These are phyloP conservation scores for Ramphastos sulfuratus DNA, from an alignment of 2,113 vertebrate species.

Conservation along the genomic window DNA sequence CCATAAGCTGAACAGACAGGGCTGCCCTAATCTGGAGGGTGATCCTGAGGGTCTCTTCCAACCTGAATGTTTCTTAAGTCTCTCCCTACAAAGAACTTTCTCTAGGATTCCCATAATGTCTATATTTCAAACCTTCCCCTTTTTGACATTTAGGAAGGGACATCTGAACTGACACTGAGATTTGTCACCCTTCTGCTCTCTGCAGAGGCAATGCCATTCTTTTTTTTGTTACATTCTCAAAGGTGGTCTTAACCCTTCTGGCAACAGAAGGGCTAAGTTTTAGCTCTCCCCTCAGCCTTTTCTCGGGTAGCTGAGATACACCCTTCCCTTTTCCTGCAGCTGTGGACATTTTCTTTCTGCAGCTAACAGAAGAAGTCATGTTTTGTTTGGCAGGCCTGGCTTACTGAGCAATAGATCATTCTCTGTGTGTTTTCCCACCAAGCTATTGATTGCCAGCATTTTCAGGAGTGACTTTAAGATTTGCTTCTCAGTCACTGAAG, in stretches of 20 bases:
- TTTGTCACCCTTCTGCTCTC: not conserved
- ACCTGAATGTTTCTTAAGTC: not conserved
- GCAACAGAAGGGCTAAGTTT: not conserved
- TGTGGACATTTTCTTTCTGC: not conserved
- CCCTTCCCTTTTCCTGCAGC: not conserved
- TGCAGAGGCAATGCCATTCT: not conserved
- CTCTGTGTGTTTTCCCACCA: not conserved
- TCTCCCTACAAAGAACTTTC: not conserved
- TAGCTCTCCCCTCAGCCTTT: not conserved
- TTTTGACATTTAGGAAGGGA: not conserved
- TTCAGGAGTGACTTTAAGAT: not conserved
- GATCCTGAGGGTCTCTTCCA: no score
- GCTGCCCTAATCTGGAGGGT: not conserved
- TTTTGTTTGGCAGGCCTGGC: not conserved
- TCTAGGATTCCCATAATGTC: not conserved
- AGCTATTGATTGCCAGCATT: not conserved
- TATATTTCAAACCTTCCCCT: not conserved
- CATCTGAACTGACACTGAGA: not conserved
- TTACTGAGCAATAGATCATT: rapidly evolving
- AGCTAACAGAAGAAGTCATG: not conserved
- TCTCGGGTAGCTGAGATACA: not conserved
- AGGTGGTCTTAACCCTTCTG: not conserved
- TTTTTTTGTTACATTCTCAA: not conserved
- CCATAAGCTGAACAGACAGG: not conserved
- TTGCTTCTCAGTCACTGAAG: not conserved